phyloP scores from a whole-genome alignment of 2,797 vertebrate genomes.

The Acanthis flammea region DNA sequence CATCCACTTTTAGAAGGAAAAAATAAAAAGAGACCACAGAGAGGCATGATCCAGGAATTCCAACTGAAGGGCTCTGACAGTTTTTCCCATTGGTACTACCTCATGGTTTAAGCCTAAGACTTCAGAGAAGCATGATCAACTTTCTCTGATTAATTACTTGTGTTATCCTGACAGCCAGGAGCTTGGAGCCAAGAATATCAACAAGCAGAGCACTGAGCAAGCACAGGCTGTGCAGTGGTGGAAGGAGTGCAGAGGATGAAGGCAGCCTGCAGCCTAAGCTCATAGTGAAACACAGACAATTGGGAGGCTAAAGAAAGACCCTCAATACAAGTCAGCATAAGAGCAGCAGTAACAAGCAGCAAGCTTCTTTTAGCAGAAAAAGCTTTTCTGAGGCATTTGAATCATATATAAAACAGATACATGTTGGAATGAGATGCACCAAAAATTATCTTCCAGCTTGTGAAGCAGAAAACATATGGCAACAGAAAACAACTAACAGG shows the following conservation, averaged over 20 bases:
- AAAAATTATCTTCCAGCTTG: background rate
- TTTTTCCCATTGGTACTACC: background rate
- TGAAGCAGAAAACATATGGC: background rate
- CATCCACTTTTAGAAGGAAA: fast-evolving
- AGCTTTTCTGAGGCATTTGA: background rate
- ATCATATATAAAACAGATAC: background rate
- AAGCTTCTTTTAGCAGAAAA: background rate
- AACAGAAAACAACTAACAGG: background rate
- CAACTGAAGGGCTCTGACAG: background rate
- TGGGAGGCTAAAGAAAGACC: background rate
- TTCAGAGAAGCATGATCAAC: background rate
- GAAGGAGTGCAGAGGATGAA: background rate
- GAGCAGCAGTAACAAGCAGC: background rate
- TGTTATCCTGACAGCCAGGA: background rate
- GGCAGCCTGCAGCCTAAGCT: background rate
- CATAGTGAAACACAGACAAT: background rate
- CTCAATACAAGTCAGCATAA: background rate
- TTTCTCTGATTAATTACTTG: background rate
- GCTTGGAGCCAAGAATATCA: background rate
- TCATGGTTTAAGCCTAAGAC: background rate
- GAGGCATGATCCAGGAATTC: background rate
- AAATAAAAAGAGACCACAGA: background rate
- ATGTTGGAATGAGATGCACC: background rate
- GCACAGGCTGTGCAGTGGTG: fast-evolving
- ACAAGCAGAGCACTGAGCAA: background rate